Base-by-base conservation (phyloP, 2,888 invertebrate genomes). In the Helleia helle region DNA sequence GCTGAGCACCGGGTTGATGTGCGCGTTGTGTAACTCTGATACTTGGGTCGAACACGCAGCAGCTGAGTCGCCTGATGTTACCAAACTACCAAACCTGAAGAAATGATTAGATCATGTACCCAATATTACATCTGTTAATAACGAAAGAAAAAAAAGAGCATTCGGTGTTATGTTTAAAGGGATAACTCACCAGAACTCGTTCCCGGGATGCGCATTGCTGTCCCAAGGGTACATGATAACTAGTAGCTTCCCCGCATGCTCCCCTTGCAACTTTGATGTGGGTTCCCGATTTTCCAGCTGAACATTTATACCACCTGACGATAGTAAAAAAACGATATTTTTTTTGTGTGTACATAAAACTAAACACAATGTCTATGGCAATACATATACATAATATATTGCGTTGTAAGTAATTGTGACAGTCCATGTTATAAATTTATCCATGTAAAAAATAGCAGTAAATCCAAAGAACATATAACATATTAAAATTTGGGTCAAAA, bases 141-240 rank as follows among this genome's bases (percentile, higher is more conserved):
- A n/a, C n/a, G n/a, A n/a, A n/a, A n/a, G n/a, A n/a, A n/a, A n/a
- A n/a, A n/a, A n/a, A n/a, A n/a, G n/a, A n/a, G n/a, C 18, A 18
- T 18, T 18, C 5, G 5, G 3, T 18, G n/a, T 18, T 18, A 4
- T 18, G 18, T 3, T 18, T 5, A 5, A 18, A 3, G n/a, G 6
- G 17, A n/a, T 14, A 8, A 47, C 62, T 53, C 31, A 81, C 92
- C 92, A 92, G 60, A 89, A 92, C 59, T 92, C 92, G 53, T 92
- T 92, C 17, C 92, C 92, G 1, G 92, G 91, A 41, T 90, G 80
- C 0, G 91, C 87, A 57, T 92, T 92, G 4, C 90, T 88, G 58
- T 92, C 91, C 89, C 91, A 90, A 1, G 92, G 89, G 54, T 91
- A 92, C 0, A 90, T 90, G 18, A 90, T 88, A 0, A 91, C 86